These are phyloP conservation scores for Oriolus oriolus DNA, from an alignment of 2,113 vertebrate species.

Conservation along the genomic window DNA sequence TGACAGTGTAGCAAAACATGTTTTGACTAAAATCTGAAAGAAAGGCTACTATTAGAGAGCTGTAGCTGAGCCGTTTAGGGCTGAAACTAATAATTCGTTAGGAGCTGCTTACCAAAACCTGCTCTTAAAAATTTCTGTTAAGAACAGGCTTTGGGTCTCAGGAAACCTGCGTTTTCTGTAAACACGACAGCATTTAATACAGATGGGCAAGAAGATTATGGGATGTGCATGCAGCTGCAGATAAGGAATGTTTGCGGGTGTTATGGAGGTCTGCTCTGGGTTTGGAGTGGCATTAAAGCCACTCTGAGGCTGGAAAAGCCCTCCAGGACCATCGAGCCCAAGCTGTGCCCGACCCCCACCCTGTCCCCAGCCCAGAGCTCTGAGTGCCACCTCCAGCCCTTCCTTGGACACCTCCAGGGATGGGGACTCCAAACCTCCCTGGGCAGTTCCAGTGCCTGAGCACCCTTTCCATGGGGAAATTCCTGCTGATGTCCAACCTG, in stretches of 20 bases:
- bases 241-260: background rate
- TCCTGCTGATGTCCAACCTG: fast-evolving
- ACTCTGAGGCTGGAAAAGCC: background rate
- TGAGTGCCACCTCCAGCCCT: background rate
- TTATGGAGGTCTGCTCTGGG: background rate
- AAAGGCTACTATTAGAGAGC: background rate
- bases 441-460: fast-evolving
- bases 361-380: background rate
- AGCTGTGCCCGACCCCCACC: fast-evolving
- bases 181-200: background rate
- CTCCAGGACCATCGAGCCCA: fast-evolving
- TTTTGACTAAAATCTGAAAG: background rate
- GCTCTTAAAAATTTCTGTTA: background rate
- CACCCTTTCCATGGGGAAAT: background rate
- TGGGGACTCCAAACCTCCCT: background rate
- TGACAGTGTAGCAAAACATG: background rate
- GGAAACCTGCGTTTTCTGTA: background rate
- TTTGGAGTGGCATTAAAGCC: background rate
- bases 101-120: background rate
- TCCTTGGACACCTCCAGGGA: background rate
- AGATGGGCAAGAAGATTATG: background rate
- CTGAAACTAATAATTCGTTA: background rate
- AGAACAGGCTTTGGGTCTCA: background rate
- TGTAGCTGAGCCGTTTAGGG: background rate
- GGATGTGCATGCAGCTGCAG: background rate